These are phyloP conservation scores for Anastrepha obliqua DNA, from an alignment of 1,140 invertebrate genomes.

Conservation along the genomic window DNA sequence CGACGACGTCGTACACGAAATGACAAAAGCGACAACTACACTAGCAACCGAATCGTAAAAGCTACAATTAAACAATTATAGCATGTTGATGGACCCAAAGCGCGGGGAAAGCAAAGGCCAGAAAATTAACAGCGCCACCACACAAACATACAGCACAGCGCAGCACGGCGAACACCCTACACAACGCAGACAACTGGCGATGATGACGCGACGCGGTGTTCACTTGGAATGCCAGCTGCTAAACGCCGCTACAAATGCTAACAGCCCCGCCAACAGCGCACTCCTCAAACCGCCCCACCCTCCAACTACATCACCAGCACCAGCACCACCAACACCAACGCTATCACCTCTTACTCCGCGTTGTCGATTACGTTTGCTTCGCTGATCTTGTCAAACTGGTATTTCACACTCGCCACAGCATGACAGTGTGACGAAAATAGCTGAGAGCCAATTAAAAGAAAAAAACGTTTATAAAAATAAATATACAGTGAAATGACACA, in stretches of 20 bases:
- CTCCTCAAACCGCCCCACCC: not conserved
- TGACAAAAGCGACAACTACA: not conserved
- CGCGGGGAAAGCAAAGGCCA: not conserved
- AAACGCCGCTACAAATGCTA: not conserved
- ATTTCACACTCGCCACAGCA: slow-evolving; percentile 33
- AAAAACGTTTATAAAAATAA: slow-evolving; percentile 4
- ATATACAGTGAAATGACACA: not conserved
- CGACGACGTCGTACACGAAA: no score
- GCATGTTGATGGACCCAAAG: not conserved
- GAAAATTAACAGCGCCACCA: not conserved
- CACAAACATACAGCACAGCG: not conserved
- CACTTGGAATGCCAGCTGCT: not conserved
- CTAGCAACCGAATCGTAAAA: not conserved
- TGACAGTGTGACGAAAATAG: slow-evolving; percentile 49
- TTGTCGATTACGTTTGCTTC: not conserved
- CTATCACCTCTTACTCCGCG: not conserved
- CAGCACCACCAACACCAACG: not conserved
- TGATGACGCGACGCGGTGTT: slow-evolving; percentile 7
- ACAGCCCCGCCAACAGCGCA: not conserved
- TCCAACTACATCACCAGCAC: not conserved
- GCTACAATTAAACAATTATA: slow-evolving; percentile 16
- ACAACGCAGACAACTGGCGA: not conserved
- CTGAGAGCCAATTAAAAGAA: not conserved
- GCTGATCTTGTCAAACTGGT: slow-evolving; percentile 45
- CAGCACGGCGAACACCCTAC: no score